Evolutionary conservation across 2,113 vertebrate genomes (phyloP).

Genomic region (Colius striatus): DNA sequence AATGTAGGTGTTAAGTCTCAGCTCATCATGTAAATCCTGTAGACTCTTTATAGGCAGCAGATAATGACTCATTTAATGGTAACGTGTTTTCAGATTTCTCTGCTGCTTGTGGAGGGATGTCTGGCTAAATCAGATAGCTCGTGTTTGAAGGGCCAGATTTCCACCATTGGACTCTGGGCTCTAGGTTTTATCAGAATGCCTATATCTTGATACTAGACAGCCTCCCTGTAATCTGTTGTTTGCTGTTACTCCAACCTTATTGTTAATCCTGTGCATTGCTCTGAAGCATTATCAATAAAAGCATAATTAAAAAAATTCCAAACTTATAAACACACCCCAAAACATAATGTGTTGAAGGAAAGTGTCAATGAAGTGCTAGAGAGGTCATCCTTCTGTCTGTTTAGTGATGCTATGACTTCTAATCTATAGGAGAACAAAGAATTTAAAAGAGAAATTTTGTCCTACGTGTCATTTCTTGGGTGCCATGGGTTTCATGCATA

Average conservation of each 20-base stretch:
- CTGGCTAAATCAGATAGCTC: background rate
- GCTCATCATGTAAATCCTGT: constrained; percentile 16
- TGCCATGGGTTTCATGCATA: background rate
- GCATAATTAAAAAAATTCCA: background rate
- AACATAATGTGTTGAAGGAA: background rate
- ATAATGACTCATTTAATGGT: constrained; percentile 9
- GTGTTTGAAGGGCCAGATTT: background rate
- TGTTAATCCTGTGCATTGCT: background rate
- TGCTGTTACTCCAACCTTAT: background rate
- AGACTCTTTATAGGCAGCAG: background rate
- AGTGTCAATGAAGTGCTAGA: background rate
- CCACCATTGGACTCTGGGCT: background rate
- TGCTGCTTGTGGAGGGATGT: background rate
- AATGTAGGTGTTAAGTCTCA: constrained; percentile 43
- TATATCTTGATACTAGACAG: background rate
- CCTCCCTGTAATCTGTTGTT: background rate
- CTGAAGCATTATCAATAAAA: background rate
- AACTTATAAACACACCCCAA: no score
- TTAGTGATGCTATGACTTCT: background rate
- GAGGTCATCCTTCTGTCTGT: background rate
- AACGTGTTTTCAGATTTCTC: background rate
- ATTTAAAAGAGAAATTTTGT: background rate
- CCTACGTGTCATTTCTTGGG: background rate
- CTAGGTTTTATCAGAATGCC: background rate
- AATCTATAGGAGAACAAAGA: background rate